Evolutionary conservation across 2,888 invertebrate genomes (phyloP).

Genomic region (Slavum lentiscoides): DNA sequence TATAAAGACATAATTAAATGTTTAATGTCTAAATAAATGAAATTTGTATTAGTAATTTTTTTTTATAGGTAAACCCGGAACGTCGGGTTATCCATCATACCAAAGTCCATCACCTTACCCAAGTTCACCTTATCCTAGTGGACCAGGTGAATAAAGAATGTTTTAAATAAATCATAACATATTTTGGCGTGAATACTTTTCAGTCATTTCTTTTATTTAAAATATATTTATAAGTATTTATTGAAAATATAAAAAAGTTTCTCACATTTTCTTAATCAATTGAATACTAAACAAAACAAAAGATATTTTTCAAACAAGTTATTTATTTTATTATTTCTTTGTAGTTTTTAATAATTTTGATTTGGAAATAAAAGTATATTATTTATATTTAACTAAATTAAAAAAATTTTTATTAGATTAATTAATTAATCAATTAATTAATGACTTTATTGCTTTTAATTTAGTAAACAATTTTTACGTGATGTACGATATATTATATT

Average conservation of each 20-base stretch:
- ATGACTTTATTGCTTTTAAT: no score
- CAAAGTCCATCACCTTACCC: slow-evolving; percentile 44
- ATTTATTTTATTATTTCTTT: background rate
- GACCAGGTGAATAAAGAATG: slow-evolving; percentile 20
- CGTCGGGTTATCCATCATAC: slow-evolving; percentile 59
- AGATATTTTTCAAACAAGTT: background rate
- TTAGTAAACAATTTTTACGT: no score
- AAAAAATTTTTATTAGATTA: no score
- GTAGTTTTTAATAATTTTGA: no score
- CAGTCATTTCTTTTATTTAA: no score
- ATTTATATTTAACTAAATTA: no score
- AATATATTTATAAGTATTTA: background rate
- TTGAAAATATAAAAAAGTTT: background rate
- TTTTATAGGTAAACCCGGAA: slow-evolving; percentile 54
- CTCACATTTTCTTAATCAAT: no score
- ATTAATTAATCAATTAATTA: no score
- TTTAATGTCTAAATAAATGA: background rate
- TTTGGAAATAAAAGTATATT: no score
- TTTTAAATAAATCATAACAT: background rate
- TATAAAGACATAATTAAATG: background rate
- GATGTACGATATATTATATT: no score
- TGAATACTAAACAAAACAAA: no score
- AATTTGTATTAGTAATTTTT: background rate
- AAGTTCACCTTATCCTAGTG: slow-evolving; percentile 16
- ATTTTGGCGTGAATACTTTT: background rate